phyloP scores from a whole-genome alignment of 2,797 vertebrate species.

The Hydrophis major region DNA sequence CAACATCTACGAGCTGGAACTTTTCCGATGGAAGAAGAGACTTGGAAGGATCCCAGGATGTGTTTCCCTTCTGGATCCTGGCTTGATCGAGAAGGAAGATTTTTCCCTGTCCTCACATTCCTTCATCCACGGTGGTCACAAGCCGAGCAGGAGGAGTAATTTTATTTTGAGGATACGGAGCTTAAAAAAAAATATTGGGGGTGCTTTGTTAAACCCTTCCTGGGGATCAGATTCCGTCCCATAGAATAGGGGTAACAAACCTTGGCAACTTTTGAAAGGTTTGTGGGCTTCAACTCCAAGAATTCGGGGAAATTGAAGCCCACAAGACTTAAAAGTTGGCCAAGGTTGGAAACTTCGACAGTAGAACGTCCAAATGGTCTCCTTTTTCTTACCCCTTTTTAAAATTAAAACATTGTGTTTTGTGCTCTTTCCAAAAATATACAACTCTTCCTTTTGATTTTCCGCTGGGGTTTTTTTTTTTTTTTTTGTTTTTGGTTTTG shows the following conservation, averaged over 20 bases:
- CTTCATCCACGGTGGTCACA: background rate
- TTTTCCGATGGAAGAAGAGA: background rate
- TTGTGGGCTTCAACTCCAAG: background rate
- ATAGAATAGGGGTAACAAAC: background rate
- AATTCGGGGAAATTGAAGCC: background rate
- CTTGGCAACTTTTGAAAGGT: background rate
- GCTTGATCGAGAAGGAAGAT: constrained; percentile 4
- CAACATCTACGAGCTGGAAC: background rate
- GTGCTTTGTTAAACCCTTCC: background rate
- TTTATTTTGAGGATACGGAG: background rate
- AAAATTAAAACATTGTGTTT: background rate
- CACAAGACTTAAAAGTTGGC: background rate
- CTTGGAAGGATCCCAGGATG: background rate
- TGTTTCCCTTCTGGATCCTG: background rate
- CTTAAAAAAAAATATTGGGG: background rate
- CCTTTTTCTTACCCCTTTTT: background rate
- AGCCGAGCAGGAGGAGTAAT: background rate
- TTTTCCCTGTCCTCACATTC: constrained; percentile 13
- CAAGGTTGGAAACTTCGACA: background rate
- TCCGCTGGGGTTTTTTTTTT: background rate
- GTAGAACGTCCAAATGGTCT: background rate
- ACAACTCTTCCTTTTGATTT: background rate
- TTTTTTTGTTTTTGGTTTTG: background rate
- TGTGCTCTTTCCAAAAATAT: background rate
- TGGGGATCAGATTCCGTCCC: background rate